Conservation (phyloP, 2,888 invertebrate genomes). For the Atethmia centrago region DNA sequence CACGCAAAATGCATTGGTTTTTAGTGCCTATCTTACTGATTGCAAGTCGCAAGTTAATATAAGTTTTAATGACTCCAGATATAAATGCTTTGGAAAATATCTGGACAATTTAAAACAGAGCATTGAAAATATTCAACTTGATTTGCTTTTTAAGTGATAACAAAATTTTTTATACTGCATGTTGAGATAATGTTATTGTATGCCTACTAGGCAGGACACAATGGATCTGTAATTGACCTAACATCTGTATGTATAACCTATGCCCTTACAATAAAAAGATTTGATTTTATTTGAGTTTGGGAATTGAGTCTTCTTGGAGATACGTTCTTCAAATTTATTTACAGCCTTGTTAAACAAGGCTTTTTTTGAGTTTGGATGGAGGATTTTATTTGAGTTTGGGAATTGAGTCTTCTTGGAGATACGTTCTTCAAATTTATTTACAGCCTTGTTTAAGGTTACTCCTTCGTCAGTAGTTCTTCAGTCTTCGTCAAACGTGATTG, state of each 20-base stretch:
- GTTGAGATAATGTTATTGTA: too few relatives aligned
- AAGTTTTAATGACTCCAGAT: conserved; percentile 2
- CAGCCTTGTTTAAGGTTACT: not conserved
- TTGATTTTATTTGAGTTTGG: too few relatives aligned
- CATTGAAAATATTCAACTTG: not conserved
- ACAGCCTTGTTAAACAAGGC: not conserved
- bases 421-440: not conserved
- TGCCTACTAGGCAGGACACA: too few relatives aligned
- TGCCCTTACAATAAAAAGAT: too few relatives aligned
- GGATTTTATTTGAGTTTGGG: too few relatives aligned
- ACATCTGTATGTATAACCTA: too few relatives aligned
- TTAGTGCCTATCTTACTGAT: not conserved
- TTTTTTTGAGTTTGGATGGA: too few relatives aligned
- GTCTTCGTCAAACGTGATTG: not conserved
- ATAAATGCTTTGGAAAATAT: not conserved
- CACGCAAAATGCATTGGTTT: not conserved
- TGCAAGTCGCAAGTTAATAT: not conserved
- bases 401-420: not conserved
- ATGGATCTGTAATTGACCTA: too few relatives aligned
- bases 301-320: not conserved
- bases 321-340: not conserved
- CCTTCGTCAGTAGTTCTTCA: not conserved
- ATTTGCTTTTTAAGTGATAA: too few relatives aligned
- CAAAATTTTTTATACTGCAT: too few relatives aligned
- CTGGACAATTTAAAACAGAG: too few relatives aligned